Conservation (phyloP, 2,797 vertebrate genomes). For the Sebastes wilsoni region DNA sequence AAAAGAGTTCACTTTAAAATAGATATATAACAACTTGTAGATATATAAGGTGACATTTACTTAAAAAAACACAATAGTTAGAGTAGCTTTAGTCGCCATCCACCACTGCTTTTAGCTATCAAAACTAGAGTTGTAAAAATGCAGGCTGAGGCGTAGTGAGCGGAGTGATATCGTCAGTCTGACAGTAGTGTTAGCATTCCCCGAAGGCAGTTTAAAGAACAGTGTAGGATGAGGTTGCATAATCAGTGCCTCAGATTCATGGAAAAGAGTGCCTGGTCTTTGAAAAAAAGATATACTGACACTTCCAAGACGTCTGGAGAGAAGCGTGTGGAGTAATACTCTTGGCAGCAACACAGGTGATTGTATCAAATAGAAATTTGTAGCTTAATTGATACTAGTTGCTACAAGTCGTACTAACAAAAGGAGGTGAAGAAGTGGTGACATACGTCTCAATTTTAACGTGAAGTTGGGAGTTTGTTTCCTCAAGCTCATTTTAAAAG, state of each 20-base stretch:
- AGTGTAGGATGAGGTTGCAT: conserved; percentile 74
- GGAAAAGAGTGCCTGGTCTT: conserved; percentile 66
- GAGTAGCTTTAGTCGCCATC: conserved; percentile 7
- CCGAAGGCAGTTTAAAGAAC: conserved; percentile 62
- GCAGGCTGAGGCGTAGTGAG: conserved; percentile 44
- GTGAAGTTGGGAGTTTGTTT: conserved; percentile 6
- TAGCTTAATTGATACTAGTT: conserved; percentile 70
- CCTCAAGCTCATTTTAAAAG: not conserved
- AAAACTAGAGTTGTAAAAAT: conserved; percentile 41
- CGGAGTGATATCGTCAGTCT: conserved; percentile 55
- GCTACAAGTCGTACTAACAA: conserved; percentile 51
- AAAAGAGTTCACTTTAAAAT: not conserved
- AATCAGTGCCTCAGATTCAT: conserved; percentile 66
- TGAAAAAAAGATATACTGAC: conserved; percentile 63
- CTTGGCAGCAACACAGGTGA: conserved; percentile 57
- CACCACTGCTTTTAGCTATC: conserved; percentile 42
- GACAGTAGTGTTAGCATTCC: conserved; percentile 63
- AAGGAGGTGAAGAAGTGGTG: conserved; percentile 31
- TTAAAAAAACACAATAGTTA: not conserved
- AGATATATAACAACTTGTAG: not conserved
- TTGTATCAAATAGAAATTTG: conserved; percentile 65
- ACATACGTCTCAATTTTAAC: conserved; percentile 18
- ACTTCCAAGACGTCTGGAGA: conserved; percentile 59
- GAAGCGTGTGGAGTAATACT: conserved; percentile 54
- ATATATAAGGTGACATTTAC: not conserved